These are phyloP conservation scores for Trachelus tabidus DNA, from an alignment of 2,888 invertebrate species.

Conservation along the genomic window DNA sequence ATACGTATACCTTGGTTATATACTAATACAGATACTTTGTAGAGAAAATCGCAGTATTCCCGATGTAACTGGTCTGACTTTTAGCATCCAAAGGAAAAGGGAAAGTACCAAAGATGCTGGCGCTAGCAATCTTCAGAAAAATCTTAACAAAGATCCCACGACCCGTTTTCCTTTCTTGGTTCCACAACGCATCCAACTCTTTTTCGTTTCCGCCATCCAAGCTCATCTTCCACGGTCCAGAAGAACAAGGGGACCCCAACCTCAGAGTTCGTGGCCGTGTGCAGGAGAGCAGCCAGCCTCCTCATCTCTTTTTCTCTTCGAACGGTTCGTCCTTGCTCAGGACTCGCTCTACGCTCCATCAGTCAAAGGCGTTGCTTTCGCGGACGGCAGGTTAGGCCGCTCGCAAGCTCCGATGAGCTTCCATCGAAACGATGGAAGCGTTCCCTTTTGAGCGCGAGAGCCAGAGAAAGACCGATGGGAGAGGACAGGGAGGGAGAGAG, in stretches of 20 bases:
- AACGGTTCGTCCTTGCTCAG: not conserved
- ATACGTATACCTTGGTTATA: not conserved
- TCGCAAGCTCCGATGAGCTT: constrained; percentile 52
- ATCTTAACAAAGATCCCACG: not conserved
- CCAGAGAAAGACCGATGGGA: no score
- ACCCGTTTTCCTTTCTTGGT: not conserved
- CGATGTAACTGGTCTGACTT: not conserved
- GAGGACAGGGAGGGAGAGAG: no score
- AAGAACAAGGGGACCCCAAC: constrained; percentile 23
- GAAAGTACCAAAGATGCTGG: not conserved
- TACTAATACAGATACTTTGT: not conserved
- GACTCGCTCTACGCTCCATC: not conserved
- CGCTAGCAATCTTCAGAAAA: not conserved
- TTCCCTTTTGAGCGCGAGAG: constrained; percentile 32
- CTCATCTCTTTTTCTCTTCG: not conserved
- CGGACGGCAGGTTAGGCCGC: constrained; percentile 14
- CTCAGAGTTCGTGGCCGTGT: not conserved
- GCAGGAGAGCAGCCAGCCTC: not conserved
- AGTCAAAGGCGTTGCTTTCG: not conserved
- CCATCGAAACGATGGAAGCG: constrained; percentile 27
- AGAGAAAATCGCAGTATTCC: not conserved
- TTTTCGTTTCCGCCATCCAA: not conserved
- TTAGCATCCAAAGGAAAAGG: not conserved
- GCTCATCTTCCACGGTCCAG: constrained; percentile 17
- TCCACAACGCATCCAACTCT: not conserved